Conservation (phyloP, 2,113 vertebrate species). For the Himantopus leucocephalus region DNA sequence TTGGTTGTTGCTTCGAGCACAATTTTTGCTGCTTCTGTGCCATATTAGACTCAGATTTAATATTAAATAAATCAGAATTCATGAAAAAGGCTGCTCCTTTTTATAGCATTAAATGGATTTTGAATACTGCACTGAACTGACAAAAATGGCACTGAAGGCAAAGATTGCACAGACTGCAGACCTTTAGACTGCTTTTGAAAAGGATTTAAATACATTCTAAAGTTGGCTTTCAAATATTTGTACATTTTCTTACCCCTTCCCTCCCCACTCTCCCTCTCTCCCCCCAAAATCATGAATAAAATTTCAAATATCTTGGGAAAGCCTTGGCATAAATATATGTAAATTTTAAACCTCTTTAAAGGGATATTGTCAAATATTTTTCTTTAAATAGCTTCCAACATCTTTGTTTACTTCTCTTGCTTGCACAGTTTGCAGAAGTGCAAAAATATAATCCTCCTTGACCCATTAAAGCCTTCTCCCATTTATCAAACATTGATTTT, state of each 20-base stretch:
- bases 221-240: constrained; percentile 55
- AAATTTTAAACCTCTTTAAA: constrained; percentile 45
- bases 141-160: constrained; percentile 48
- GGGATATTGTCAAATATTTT: neutral
- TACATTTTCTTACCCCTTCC: constrained; percentile 19
- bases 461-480: neutral
- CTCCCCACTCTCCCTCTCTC: neutral
- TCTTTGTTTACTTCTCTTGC: neutral
- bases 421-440: neutral
- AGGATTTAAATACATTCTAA: constrained; percentile 41
- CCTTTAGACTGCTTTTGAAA: constrained; percentile 55
- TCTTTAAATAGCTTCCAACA: neutral
- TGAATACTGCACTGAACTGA: constrained; percentile 27
- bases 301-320: constrained; percentile 49
- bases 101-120: constrained; percentile 48
- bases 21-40: constrained; percentile 26
- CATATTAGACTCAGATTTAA: constrained; percentile 18
- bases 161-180: neutral
- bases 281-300: neutral
- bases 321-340: constrained; percentile 15
- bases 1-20: constrained; percentile 4
- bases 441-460: neutral
- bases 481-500: constrained; percentile 40
- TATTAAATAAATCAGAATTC: constrained; percentile 52
- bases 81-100: constrained; percentile 47